A percentile compares a stretch with the other conserved stretches of the same genome.
Conservation (phyloP, 2,113 vertebrate genomes). For the Chaetops frenatus region DNA sequence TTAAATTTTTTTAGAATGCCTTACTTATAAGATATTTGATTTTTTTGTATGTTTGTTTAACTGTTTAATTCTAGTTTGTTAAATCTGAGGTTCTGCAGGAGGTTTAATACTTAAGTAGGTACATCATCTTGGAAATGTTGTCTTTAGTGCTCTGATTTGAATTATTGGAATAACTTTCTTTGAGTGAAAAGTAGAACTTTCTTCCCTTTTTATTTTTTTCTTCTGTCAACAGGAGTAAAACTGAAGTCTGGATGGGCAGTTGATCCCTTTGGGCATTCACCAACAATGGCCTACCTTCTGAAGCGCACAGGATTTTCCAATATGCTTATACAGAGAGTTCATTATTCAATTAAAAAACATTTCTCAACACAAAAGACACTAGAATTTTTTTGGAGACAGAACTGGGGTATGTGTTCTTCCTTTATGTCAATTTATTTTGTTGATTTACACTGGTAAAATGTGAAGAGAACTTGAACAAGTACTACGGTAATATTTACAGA, state of each 20-base stretch:
- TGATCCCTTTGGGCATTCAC: conserved; percentile 90
- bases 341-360: conserved; percentile 90
- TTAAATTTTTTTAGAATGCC: not conserved
- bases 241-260: conserved; percentile 84
- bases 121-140: not conserved
- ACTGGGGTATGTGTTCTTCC: conserved; percentile 80
- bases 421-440: not conserved
- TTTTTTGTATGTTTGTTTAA: not conserved
- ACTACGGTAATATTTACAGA: not conserved
- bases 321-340: conserved; percentile 90
- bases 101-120: not conserved
- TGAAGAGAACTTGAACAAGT: not conserved
- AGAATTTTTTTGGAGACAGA: conserved; percentile 94
- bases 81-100: not conserved
- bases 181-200: not conserved
- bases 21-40: not conserved
- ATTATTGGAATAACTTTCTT: not conserved
- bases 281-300: conserved; percentile 89
- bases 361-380: conserved; percentile 78
- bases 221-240: conserved; percentile 77
- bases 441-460: not conserved
- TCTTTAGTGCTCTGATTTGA: not conserved
- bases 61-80: not conserved
- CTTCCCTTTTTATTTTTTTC: not conserved
- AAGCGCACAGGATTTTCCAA: conserved; percentile 82